Base-by-base conservation (phyloP, 1,140 invertebrate species). In the Eulimnadia texana region DNA sequence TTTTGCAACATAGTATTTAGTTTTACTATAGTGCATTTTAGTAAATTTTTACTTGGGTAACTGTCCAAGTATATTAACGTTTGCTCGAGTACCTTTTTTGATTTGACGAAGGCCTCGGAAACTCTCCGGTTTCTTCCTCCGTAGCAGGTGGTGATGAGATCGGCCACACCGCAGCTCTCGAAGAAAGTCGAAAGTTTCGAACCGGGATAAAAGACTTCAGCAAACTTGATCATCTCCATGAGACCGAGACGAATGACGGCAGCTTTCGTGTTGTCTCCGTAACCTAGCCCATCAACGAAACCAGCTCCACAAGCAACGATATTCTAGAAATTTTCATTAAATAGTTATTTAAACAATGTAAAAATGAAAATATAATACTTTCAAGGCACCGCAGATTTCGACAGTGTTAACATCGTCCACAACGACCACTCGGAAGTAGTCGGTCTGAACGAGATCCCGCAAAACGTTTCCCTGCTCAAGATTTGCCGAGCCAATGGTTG, bases 61-160 rank as follows among this genome's bases (percentile, higher is more conserved):
- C n/a, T n/a, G n/a, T n/a, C n/a, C n/a, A n/a, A n/a, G n/a, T n/a
- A n/a, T n/a, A n/a, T n/a, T n/a, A n/a, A n/a, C n/a, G n/a, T n/a
- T n/a, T n/a, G n/a, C n/a, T n/a, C n/a, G n/a, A n/a, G n/a, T 67
- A 85, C 84, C 77, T 97, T 96, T 64, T 88, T 88, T 6, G 90
- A 88, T 68, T 84, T 91, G 2, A 94, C 93, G 73, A 93, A 98
- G 16, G 93, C 93, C 72, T 98, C 94, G 1, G 91, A 88, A 19
- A 98, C 89, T 72, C 83, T 86, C 64, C 95, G 79, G 73, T 99
- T 99, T 60, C 97, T 80, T 6, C 97, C 97, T 74, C 89, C 95
- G 71, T 98, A 98, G 72, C 96, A 99, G 2, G 97, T 99, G 0
- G 96, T 99, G 63, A 99, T 93, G 25, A 99, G 80, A 81, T 99